Evolutionary conservation across 2,888 invertebrate genomes (phyloP).

Genomic region (Agrilus biguttatus): DNA sequence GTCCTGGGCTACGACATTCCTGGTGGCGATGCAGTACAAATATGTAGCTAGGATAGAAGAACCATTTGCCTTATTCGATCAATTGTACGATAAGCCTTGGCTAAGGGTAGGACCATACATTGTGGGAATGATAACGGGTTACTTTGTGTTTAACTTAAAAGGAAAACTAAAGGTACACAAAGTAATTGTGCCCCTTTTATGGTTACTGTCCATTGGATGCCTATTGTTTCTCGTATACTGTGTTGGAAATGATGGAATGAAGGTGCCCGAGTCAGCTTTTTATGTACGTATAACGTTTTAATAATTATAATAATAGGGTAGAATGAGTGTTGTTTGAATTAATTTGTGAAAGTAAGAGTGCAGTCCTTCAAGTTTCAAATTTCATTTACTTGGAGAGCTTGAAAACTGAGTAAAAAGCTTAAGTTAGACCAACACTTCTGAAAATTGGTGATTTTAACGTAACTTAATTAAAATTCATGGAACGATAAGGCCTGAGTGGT

Average conservation of each 20-base stretch:
- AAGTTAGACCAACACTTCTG: too few species aligned
- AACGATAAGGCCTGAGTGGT: too few species aligned
- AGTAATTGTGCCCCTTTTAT: constrained; percentile 41
- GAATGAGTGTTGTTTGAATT: background rate
- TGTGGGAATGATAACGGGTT: constrained; percentile 63
- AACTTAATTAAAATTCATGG: too few species aligned
- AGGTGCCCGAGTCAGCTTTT: constrained; percentile 51
- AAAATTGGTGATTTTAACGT: too few species aligned
- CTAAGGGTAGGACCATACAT: constrained; percentile 67
- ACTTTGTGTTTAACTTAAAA: constrained; percentile 52
- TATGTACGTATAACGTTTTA: constrained; percentile 44
- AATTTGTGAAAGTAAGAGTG: background rate
- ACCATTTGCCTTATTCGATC: constrained; percentile 71
- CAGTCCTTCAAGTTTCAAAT: too few species aligned
- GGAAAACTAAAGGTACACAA: constrained; percentile 45
- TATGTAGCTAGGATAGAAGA: constrained; percentile 63
- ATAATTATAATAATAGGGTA: background rate
- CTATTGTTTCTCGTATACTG: constrained; percentile 52
- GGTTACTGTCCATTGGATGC: constrained; percentile 44
- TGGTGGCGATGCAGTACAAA: constrained; percentile 58
- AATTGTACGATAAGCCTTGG: constrained; percentile 76
- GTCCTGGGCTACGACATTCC: constrained; percentile 63
- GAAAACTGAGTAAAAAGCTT: too few species aligned
- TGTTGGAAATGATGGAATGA: constrained; percentile 49
- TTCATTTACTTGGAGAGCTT: too few species aligned